phyloP scores from a whole-genome alignment of 2,797 vertebrate species.

The Oreortyx pictus region DNA sequence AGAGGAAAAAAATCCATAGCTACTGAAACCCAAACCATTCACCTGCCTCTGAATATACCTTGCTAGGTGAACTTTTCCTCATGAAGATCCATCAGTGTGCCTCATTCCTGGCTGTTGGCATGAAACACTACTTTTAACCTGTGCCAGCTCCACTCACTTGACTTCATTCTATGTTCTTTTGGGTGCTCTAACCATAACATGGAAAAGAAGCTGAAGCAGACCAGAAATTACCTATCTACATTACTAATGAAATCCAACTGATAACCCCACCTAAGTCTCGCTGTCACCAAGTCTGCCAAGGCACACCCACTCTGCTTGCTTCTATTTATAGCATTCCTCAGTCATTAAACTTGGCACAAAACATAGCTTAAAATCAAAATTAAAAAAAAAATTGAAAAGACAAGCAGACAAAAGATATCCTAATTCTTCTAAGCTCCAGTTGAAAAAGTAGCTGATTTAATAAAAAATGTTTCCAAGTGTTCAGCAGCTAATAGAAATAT shows the following conservation, averaged over 20 bases:
- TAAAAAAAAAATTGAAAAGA: not conserved
- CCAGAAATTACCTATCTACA: not conserved
- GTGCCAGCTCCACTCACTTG: rapidly evolving
- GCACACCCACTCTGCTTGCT: not conserved
- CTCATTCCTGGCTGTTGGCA: not conserved
- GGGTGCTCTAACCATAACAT: rapidly evolving
- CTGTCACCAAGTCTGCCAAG: not conserved
- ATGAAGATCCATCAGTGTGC: rapidly evolving
- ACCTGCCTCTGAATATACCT: not conserved
- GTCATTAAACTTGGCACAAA: not conserved
- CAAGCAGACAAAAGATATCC: not conserved
- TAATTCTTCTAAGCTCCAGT: not conserved
- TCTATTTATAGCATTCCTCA: not conserved
- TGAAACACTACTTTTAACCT: not conserved
- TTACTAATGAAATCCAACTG: not conserved
- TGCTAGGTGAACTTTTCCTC: not conserved
- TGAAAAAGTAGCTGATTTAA: not conserved
- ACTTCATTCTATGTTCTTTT: not conserved
- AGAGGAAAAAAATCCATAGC: not conserved
- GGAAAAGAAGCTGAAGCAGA: rapidly evolving
- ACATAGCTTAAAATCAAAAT: not conserved
- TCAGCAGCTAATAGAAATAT: not conserved
- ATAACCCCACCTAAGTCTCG: not conserved
- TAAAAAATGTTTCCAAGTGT: not conserved
- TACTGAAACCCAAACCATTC: not conserved